Conservation (phyloP, 1,140 invertebrate genomes). For the Lucilia sericata region DNA sequence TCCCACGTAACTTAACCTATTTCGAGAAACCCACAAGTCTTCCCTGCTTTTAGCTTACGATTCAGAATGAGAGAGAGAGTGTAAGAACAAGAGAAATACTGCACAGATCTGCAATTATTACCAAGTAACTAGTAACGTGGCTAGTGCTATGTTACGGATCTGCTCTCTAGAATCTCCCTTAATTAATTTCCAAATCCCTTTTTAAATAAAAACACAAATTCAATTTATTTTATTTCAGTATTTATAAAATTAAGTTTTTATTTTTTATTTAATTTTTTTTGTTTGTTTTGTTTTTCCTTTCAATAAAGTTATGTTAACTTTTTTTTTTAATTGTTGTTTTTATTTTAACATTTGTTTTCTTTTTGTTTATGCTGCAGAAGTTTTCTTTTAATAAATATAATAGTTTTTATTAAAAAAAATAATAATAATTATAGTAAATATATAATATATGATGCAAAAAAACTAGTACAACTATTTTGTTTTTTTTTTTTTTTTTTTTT, state of each 20-base stretch:
- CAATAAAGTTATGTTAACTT: conserved; percentile 18
- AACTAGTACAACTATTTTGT: conserved; percentile 14
- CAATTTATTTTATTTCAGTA: neutral
- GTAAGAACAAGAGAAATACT: no score
- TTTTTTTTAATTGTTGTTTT: neutral
- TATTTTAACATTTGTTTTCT: neutral
- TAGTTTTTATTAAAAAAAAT: neutral
- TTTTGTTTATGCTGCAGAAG: neutral
- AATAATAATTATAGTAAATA: neutral
- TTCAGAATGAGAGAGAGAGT: no score
- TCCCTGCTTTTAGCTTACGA: no score
- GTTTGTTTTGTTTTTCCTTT: neutral
- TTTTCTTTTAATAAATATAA: conserved; percentile 28
- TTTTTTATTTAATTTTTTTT: conserved; percentile 1
- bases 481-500: no score
- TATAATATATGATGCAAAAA: neutral
- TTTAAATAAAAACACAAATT: neutral
- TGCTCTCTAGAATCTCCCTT: no score
- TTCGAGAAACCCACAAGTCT: no score
- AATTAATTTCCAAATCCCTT: no score
- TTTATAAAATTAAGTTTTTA: conserved; percentile 10
- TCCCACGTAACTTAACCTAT: no score
- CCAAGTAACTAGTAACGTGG: no score
- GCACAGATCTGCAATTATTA: no score
- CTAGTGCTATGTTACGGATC: no score